Percentiles rank a stretch among this genome's conserved stretches.
phyloP scores from a whole-genome alignment of 2,888 invertebrate species.

The Hipparchia sbordonii region DNA sequence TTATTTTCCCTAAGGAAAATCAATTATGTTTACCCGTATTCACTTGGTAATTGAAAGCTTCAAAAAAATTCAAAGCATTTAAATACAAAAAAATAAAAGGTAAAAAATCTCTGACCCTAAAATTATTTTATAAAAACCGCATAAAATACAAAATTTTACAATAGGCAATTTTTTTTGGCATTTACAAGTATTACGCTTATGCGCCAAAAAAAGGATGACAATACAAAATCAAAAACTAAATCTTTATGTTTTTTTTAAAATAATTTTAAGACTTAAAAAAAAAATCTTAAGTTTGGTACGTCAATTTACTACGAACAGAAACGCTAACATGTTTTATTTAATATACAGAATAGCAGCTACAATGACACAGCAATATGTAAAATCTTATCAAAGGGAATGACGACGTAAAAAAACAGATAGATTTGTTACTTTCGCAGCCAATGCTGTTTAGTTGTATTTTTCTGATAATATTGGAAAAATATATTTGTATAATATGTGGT shows the following conservation, averaged over 20 bases:
- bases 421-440: constrained; percentile 27
- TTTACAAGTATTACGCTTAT: too few species aligned
- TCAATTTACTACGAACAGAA: constrained; percentile 3
- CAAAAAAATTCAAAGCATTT: too few species aligned
- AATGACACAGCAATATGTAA: constrained; percentile 33
- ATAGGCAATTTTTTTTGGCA: too few species aligned
- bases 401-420: constrained; percentile 32
- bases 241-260: too few species aligned
- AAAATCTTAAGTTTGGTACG: too few species aligned
- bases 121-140: too few species aligned
- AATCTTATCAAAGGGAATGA: constrained; percentile 38
- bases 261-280: too few species aligned
- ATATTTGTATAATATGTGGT: constrained; percentile 53
- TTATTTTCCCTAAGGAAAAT: constrained; percentile 23
- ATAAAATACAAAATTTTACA: too few species aligned
- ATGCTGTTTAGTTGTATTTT: constrained; percentile 16
- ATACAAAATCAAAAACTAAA: too few species aligned
- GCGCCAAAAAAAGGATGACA: too few species aligned
- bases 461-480: constrained; percentile 14
- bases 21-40: not conserved
- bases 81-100: too few species aligned
- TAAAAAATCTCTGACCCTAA: too few species aligned
- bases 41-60: not conserved
- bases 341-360: constrained; percentile 9
- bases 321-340: not conserved